Conservation (phyloP, 2,113 vertebrate species). For the Cygnus buccinator region DNA sequence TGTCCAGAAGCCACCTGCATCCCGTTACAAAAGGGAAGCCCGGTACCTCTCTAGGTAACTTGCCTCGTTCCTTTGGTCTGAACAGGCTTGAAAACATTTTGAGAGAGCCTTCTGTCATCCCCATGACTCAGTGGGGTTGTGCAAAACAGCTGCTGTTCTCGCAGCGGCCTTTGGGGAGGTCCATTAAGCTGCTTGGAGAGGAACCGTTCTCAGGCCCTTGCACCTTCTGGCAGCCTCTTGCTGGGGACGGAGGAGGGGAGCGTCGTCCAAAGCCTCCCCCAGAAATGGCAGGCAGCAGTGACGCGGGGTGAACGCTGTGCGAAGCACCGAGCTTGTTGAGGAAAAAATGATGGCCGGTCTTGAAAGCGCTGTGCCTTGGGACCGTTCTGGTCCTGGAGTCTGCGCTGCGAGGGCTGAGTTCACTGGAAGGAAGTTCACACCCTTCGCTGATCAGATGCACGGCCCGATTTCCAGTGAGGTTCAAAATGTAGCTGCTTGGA, state of each 20-base stretch:
- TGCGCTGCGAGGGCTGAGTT: neutral
- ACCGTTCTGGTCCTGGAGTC: neutral
- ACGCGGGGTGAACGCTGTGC: rapidly evolving
- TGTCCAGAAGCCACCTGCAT: neutral
- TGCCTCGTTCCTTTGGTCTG: neutral
- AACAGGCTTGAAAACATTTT: neutral
- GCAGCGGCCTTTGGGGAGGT: slow-evolving; percentile 37
- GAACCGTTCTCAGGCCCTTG: slow-evolving; percentile 64
- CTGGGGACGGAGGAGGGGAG: slow-evolving; percentile 15
- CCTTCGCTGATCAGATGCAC: neutral
- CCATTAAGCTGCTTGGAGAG: slow-evolving; percentile 6
- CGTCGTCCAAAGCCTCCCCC: neutral
- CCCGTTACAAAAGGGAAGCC: neutral
- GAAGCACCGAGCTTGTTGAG: neutral
- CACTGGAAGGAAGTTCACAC: neutral
- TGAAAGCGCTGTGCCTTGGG: neutral
- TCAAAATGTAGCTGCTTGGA: neutral
- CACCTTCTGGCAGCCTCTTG: slow-evolving; percentile 38
- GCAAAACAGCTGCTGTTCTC: slow-evolving; percentile 51
- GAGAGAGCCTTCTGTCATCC: neutral
- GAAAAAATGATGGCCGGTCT: neutral
- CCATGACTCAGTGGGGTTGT: neutral
- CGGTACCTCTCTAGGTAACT: neutral
- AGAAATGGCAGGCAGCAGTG: slow-evolving; percentile 10
- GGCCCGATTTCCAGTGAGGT: neutral